Evolutionary conservation across 2,113 vertebrate genomes (phyloP).

Genomic region (Pao palembangensis): DNA sequence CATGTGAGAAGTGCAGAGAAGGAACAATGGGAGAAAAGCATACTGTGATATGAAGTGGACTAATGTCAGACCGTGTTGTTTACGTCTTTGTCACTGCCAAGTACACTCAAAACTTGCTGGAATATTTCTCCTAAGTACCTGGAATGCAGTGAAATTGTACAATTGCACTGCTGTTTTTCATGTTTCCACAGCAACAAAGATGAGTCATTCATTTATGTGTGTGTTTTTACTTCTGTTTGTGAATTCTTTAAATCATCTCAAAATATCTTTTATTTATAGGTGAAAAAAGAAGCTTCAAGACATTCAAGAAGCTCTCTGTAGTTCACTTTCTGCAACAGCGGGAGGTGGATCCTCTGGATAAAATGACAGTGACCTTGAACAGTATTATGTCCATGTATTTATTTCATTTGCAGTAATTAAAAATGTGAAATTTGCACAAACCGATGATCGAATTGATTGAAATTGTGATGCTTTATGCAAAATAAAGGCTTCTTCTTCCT

Average conservation of each 20-base stretch:
- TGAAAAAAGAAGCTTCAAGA: background rate
- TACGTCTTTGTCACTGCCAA: slow-evolving; percentile 62
- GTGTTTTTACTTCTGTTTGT: background rate
- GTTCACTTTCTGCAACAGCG: background rate
- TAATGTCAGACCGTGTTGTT: slow-evolving; percentile 69
- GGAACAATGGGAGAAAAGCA: slow-evolving; percentile 63
- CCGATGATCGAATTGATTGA: no score
- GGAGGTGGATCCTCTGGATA: no score
- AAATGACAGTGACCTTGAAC: no score
- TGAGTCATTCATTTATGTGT: no score
- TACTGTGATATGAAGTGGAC: slow-evolving; percentile 66
- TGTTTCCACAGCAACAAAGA: background rate
- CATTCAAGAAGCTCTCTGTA: background rate
- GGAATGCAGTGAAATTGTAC: slow-evolving; percentile 36
- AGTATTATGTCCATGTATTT: no score
- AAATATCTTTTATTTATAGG: slow-evolving; percentile 39
- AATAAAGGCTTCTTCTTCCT: slow-evolving; percentile 49
- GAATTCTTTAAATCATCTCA: background rate
- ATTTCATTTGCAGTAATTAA: no score
- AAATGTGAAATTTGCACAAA: no score
- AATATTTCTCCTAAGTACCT: slow-evolving; percentile 49
- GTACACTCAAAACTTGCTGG: slow-evolving; percentile 55
- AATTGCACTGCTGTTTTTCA: slow-evolving; percentile 18
- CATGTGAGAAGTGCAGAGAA: slow-evolving; percentile 73
- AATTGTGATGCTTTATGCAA: slow-evolving; percentile 42